Base-by-base conservation (phyloP, 2,888 invertebrate genomes). In the Gibbula magus region DNA sequence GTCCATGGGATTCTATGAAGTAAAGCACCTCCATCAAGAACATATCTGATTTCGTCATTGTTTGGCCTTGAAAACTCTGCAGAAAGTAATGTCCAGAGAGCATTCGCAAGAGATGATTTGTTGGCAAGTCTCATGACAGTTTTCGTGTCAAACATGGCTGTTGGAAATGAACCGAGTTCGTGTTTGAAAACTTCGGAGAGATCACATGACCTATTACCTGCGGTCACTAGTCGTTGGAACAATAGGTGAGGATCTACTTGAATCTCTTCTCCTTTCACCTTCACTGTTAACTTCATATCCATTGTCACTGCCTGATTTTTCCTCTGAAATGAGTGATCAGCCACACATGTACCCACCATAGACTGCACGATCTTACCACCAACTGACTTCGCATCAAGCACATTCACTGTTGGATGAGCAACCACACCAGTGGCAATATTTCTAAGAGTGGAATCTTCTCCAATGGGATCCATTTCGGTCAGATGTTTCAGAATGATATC, bases 101-200 rank as follows among this genome's bases (percentile, higher is more conserved):
- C 61, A 61, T 61, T 61, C n/a, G 61, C 61, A 61, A 61, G n/a
- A 10, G 61, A 61, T 61, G 61, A 61, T 61, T 61, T 61, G 61
- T 61, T 61, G 61, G 61, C 13, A 61, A 61, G 61, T 61, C 61
- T 61, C 61, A 61, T 61, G 61, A 61, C 61, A 61, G 61, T 61
- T n/a, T 61, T 61, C 61, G 61, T 18, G 25, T 61, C 61, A 56
- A 35, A 35, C 35, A 35, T 3, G 7, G 35, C 35, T 5, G 35
- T 35, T 35, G 35, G 35, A n/a, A n/a, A n/a, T n/a, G n/a, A n/a
- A n/a, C n/a, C n/a, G n/a, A 35, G 35, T 35, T 35, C 35, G 7
- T 35, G 35, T 35, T 35, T 35, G 35, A 35, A 35, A 35, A 35
- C 35, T 5, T 35, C 3, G 35, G 35, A 35, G 35, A 35, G 35